Base-by-base conservation (phyloP, 2,888 invertebrate genomes). In the Gastrophysa polygoni region DNA sequence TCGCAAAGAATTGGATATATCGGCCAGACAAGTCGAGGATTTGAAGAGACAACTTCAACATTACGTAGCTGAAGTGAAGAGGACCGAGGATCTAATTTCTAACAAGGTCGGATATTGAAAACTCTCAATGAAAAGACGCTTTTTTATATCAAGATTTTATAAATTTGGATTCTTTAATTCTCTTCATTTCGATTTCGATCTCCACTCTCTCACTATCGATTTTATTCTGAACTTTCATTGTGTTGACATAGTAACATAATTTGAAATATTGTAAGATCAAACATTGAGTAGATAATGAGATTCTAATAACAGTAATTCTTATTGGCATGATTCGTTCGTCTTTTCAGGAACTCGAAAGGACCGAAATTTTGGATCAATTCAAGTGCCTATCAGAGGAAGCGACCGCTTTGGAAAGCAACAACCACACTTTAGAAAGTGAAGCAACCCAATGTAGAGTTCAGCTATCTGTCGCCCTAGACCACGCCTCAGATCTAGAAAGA, bases 341-440 rank as follows among this genome's bases (percentile, higher is more conserved):
- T 17, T 46, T 58, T 29, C 82, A 92, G 88, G 93, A 93, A 82
- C 87, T 87, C 63, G 92, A 93, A 81, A 85, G 92, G 60, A 88
- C 88, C 61, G 91, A 92, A 77, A 88, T 93, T 88, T 77, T 93
- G 71, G 91, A 92, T 75, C 90, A 92, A 71, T 93, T 91, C 81
- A 88, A 89, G 65, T 89, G 88, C 76, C 82, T 93, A 20, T 91
- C 90, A 56, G 85, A 90, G 63, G 92, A 93, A 81, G 92, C 92
- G 2, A 89, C 89, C 54, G 84, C 88, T 63, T 81, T 93, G 66
- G 92, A 92, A 82, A 91, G 86, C 70, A 92, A 88, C 67, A 93
- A 93, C 79, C 91, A 91, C 75, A 90, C 90, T 56, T 83, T 93
- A 68, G 92, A 93, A 80, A 88, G 85, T 69, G 91, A 92, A 81